Evolutionary conservation across 2,797 vertebrate species (phyloP).

Genomic region (Distichodus sexfasciatus): DNA sequence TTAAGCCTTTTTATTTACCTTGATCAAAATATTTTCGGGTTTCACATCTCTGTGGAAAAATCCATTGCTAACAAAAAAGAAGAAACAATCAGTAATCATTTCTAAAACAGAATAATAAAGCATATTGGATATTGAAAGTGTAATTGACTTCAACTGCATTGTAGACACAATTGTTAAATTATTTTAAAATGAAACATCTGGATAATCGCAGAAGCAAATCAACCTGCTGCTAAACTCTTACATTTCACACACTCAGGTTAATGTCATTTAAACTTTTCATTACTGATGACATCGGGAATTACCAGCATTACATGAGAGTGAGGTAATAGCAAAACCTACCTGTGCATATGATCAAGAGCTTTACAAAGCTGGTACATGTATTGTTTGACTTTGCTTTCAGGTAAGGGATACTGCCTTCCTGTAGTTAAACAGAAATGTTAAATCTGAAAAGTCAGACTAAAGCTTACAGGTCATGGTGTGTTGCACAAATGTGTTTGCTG

Average conservation of each 20-base stretch:
- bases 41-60: slow-evolving; percentile 91
- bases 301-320: not conserved
- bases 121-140: too few species aligned
- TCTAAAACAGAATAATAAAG: too few species aligned
- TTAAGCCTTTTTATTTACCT: slow-evolving; percentile 66
- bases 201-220: too few species aligned
- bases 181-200: not conserved
- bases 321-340: slow-evolving; percentile 52
- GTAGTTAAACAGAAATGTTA: slow-evolving; percentile 9
- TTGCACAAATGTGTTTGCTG: too few species aligned
- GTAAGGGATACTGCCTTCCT: slow-evolving; percentile 80
- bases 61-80: slow-evolving; percentile 73
- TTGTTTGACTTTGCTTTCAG: slow-evolving; percentile 74
- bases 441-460: too few species aligned
- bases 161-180: not conserved
- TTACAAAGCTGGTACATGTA: slow-evolving; percentile 86
- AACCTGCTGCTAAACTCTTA: not conserved
- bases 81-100: too few species aligned
- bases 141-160: too few species aligned
- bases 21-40: slow-evolving; percentile 88
- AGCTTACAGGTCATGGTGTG: too few species aligned
- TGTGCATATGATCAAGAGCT: slow-evolving; percentile 83
- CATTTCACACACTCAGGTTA: too few species aligned
- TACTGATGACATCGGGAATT: not conserved
- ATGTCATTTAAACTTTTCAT: not conserved